Base-by-base conservation (phyloP, 2,113 vertebrate species). In the Sphaerodactylus townsendi region DNA sequence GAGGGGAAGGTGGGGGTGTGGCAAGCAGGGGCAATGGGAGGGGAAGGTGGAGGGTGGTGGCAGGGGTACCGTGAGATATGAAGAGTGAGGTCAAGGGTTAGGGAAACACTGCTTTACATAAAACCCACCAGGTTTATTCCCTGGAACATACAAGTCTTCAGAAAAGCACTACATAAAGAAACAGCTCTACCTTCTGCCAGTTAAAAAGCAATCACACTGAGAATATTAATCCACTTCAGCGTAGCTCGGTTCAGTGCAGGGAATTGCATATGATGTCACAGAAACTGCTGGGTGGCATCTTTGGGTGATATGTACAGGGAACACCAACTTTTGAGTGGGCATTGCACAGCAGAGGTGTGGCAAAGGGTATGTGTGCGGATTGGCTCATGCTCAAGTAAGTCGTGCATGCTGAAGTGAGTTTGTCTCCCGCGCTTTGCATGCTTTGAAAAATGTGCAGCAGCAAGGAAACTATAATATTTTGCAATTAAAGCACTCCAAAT, bases 331-430 rank as follows among this genome's bases (percentile, higher is more conserved):
- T 46, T 68, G 25, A 83, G 48, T 14, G 33, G 46, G 5, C 44
- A 53, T 9, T 30, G 44, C 44, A 23, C 21, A 68, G 4, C 59
- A 37, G 73, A 13, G 4, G 44, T 10, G 28, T n/a, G 23, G 39
- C 39, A 53, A 30, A 8, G 33, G 10, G 4, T 44, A 21, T 11
- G 2, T 44, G 4, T 59, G 37, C 28, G 37, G 59, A 62, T 59
- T 44, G 17, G 17, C 14, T 44, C 28, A 72, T 62, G 35, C 66
- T 81, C 6, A 7, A 28, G 25, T 68, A 19, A 28, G 30, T 9
- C 53, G 62, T 64, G 80, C 53, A 76, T 30, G 90, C 82, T 86
- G 83, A 69, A 48, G 64, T 71, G 65, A 13, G 83, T 82, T 90
- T 88, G 33, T 73, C 74, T 46, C 19, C 23, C 64, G 50, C 59